These are phyloP conservation scores for Sorex maritimensis DNA, from an alignment of 2,797 vertebrate species.

Conservation along the genomic window DNA sequence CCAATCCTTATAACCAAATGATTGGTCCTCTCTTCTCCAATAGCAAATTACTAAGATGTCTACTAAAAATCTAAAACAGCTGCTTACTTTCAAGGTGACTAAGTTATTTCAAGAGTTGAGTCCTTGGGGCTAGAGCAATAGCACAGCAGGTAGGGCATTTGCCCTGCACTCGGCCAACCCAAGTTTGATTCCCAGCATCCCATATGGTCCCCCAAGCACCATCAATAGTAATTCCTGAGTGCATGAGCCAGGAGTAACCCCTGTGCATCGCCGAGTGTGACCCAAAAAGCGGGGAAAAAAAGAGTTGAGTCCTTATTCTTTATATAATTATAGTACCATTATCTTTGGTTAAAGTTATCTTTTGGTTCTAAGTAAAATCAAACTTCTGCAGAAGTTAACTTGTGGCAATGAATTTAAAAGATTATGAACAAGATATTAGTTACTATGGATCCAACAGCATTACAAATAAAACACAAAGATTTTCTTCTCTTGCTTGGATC, in stretches of 20 bases:
- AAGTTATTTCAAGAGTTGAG: conserved; percentile 32
- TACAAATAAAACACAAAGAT: conserved; percentile 65
- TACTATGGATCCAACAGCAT: conserved; percentile 35
- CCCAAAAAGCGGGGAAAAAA: too few species aligned
- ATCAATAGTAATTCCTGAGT: too few species aligned
- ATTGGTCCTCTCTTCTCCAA: conserved; percentile 36
- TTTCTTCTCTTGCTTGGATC: conserved; percentile 37
- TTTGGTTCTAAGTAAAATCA: conserved; percentile 43
- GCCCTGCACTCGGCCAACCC: too few species aligned
- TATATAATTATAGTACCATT: background rate
- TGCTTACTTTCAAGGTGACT: conserved; percentile 44
- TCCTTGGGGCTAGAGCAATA: too few species aligned
- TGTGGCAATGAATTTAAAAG: conserved; percentile 43
- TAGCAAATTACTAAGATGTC: conserved; percentile 36
- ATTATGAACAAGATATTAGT: conserved; percentile 26
- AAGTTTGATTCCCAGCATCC: too few species aligned
- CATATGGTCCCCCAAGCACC: too few species aligned
- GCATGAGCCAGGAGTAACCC: too few species aligned
- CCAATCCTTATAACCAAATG: background rate
- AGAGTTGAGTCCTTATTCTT: background rate
- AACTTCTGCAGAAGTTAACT: conserved; percentile 41
- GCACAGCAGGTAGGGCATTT: too few species aligned
- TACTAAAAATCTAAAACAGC: conserved; percentile 33
- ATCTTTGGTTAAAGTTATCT: conserved; percentile 44
- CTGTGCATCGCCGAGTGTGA: too few species aligned